phyloP scores from a whole-genome alignment of 2,888 invertebrate species.

The Diadegma fenestrale region DNA sequence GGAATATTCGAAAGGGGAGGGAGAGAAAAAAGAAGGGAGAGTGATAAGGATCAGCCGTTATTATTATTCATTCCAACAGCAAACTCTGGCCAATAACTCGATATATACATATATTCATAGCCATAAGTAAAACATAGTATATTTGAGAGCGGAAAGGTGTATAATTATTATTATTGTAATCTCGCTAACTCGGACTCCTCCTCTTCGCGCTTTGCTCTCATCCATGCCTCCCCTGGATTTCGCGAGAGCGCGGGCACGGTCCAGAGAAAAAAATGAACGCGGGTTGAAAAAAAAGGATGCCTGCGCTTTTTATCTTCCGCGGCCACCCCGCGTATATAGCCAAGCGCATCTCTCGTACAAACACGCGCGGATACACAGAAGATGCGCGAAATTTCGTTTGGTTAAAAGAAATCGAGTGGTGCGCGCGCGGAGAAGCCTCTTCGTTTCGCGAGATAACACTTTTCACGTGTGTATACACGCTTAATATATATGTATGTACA shows the following conservation, averaged over 20 bases:
- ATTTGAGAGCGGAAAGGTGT: conserved; percentile 51
- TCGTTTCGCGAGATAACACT: conserved; percentile 72
- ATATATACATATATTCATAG: neutral
- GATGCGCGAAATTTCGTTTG: conserved; percentile 48
- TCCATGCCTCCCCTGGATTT: conserved; percentile 18
- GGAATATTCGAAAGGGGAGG: conserved; percentile 8
- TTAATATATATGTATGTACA: conserved; percentile 30
- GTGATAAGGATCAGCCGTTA: conserved; percentile 48
- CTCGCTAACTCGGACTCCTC: conserved; percentile 51
- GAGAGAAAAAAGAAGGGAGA: neutral
- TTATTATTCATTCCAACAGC: conserved; percentile 54
- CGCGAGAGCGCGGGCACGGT: conserved; percentile 9
- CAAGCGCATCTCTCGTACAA: conserved; percentile 36
- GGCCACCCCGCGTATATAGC: conserved; percentile 31
- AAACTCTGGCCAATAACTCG: conserved; percentile 29
- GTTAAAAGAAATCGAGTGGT: conserved; percentile 54
- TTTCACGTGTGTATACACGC: conserved; percentile 63
- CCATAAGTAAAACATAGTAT: neutral
- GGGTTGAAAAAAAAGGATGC: neutral
- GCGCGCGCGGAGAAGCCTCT: conserved; percentile 11
- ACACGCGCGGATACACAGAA: conserved; percentile 10
- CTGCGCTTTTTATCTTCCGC: conserved; percentile 56
- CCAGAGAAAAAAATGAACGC: conserved; percentile 22
- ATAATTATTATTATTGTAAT: conserved; percentile 64
- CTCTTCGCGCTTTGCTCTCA: conserved; percentile 46